phyloP scores from a whole-genome alignment of 2,888 invertebrate genomes.

The Dicyrtoma fusca region DNA sequence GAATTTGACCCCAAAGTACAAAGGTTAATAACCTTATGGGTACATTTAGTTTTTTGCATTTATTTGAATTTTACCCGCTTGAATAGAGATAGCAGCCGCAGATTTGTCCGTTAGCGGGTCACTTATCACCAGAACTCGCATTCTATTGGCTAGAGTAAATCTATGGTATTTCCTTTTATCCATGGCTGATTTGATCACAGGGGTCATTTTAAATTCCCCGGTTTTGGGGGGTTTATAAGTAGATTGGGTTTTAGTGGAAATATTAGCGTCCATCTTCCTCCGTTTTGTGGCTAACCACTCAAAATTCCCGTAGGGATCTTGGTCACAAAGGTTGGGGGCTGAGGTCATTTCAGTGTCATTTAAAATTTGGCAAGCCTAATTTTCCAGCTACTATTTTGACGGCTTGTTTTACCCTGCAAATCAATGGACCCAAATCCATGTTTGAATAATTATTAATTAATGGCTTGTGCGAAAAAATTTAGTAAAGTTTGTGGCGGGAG shows the following conservation, averaged over 20 bases:
- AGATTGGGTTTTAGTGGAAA: neutral
- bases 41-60: neutral
- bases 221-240: neutral
- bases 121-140: constrained; percentile 87
- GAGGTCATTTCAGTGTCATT: too few species aligned
- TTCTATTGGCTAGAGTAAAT: constrained; percentile 76
- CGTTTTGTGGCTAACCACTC: constrained; percentile 20
- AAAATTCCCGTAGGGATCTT: neutral
- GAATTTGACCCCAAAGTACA: neutral
- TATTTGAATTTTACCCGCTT: constrained; percentile 48
- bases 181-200: constrained; percentile 75
- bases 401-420: too few species aligned
- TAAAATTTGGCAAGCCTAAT: too few species aligned
- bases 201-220: too few species aligned
- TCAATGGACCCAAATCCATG: too few species aligned
- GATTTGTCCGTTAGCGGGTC: constrained; percentile 84
- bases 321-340: neutral
- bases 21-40: neutral
- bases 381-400: too few species aligned
- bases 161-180: constrained; percentile 88
- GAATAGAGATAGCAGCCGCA: constrained; percentile 68
- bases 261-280: neutral
- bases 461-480: too few species aligned
- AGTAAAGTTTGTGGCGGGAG: too few species aligned
- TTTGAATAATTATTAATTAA: too few species aligned